Evolutionary conservation across 2,113 vertebrate species (phyloP).

Genomic region (Ginglymostoma cirratum): DNA sequence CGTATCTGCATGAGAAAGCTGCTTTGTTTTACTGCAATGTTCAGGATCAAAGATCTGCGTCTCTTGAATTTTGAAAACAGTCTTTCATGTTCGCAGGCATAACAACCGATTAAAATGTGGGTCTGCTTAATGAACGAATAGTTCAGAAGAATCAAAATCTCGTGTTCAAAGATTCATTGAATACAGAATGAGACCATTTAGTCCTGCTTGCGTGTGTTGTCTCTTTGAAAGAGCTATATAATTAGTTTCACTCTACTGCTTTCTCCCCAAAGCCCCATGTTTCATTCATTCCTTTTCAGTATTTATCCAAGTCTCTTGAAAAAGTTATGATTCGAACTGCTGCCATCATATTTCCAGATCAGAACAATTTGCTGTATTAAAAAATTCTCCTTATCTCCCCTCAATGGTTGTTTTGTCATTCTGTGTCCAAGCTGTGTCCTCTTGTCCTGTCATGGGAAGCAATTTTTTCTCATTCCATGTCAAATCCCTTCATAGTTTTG

Average conservation of each 20-base stretch:
- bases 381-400: not conserved
- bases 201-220: too few relatives aligned
- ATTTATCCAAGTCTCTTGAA: not conserved
- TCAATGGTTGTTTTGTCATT: not conserved
- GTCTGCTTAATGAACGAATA: not conserved
- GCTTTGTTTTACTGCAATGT: not conserved
- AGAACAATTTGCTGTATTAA: not conserved
- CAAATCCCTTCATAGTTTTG: not conserved
- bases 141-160: not conserved
- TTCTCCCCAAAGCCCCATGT: not conserved
- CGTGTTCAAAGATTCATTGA: not conserved
- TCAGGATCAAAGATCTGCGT: not conserved
- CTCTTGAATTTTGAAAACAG: not conserved
- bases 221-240: not conserved
- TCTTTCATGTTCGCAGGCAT: not conserved
- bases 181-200: not conserved
- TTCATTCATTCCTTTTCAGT: not conserved
- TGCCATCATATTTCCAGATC: not conserved
- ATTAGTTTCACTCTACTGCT: not conserved
- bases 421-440: not conserved
- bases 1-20: not conserved
- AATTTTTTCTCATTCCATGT: not conserved
- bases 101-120: not conserved
- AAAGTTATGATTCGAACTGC: not conserved
- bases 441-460: not conserved